These are phyloP conservation scores for Cephus runcator DNA, from an alignment of 2,888 invertebrate genomes.

Conservation along the genomic window DNA sequence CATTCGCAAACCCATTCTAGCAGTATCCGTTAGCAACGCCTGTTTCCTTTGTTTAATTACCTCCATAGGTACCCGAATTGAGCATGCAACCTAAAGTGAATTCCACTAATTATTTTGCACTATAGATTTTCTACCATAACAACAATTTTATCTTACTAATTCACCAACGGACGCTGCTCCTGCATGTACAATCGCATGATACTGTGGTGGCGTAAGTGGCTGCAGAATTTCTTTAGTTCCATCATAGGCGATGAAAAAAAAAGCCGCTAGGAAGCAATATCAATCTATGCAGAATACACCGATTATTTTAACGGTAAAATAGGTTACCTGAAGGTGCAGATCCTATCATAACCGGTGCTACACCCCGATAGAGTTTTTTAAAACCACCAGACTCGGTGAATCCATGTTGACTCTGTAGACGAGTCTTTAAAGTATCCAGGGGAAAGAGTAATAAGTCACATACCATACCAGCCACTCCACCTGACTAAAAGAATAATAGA, in stretches of 20 bases:
- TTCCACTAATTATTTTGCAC: constrained; percentile 8
- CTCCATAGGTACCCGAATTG: constrained; percentile 94
- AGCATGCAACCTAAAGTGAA: constrained; percentile 80
- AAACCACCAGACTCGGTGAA: constrained; percentile 93
- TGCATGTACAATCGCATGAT: constrained; percentile 82
- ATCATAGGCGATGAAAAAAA: constrained; percentile 93
- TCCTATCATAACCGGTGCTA: constrained; percentile 82
- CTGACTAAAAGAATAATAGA: constrained; percentile 69
- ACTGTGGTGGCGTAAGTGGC: constrained; percentile 68
- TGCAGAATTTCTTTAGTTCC: constrained; percentile 74
- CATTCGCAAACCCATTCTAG: constrained; percentile 46
- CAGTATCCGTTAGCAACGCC: constrained; percentile 68
- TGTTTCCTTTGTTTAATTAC: constrained; percentile 96
- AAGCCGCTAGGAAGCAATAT: constrained; percentile 62
- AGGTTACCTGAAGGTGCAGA: constrained; percentile 81
- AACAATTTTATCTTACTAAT: constrained; percentile 71
- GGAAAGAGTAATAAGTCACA: constrained; percentile 94
- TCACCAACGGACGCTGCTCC: constrained; percentile 86
- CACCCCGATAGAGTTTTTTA: constrained; percentile 80
- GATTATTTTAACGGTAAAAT: background rate
- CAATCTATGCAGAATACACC: constrained; percentile 9
- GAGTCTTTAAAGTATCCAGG: constrained; percentile 95
- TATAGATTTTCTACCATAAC: background rate
- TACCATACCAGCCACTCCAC: constrained; percentile 86
- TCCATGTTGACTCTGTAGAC: constrained; percentile 91